Base-by-base conservation (phyloP, 2,797 vertebrate species). In the Pogonophryne albipinna region DNA sequence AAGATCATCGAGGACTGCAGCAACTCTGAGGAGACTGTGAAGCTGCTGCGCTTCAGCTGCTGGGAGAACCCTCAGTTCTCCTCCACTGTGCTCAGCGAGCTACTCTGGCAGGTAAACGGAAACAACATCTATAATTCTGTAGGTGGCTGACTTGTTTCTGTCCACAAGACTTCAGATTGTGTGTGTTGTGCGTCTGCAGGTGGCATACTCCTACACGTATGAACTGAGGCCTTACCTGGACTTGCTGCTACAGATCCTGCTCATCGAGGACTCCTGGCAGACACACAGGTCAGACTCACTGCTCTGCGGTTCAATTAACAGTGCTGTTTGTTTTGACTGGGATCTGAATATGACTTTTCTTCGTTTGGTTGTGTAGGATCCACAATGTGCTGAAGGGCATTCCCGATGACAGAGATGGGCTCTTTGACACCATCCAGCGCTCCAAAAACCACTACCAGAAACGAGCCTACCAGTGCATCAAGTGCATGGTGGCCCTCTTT, bases 361-460 rank as follows among this genome's bases (percentile, higher is more conserved):
- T 4, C n/a, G 1, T 71, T 50, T 71, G 8, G 15, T 66, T 46
- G 2, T 77, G 34, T 77, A 99, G 98, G 95, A 99, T 99, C 95
- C 98, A 99, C 95, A 99, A 99, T 83, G 98, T 98, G 85, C 94
- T 99, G 85, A 99, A 99, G 93, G 98, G 98, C 88, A 99, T 99
- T 85, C 98, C 98, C 0, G 98, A 99, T 87, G 98, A 99, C 88
- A 93, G 98, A 81, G 98, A 99, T 81, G 98, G 98, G 50, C 96
- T 99, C 0, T 99, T 99, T 92, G 98, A 99, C 93, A 99, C 98
- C 93, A 99, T 99, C 92, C 98, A 99, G 88, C 98, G 98, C 89
- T 99, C 98, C 8, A 99, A 99, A 93, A 99, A 99, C 94, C 98
- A 99, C 96, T 99, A 99, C 89, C 98, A 99, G 94, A 99, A 99